phyloP scores from a whole-genome alignment of 1,140 invertebrate species.

The Radopholus similis region DNA sequence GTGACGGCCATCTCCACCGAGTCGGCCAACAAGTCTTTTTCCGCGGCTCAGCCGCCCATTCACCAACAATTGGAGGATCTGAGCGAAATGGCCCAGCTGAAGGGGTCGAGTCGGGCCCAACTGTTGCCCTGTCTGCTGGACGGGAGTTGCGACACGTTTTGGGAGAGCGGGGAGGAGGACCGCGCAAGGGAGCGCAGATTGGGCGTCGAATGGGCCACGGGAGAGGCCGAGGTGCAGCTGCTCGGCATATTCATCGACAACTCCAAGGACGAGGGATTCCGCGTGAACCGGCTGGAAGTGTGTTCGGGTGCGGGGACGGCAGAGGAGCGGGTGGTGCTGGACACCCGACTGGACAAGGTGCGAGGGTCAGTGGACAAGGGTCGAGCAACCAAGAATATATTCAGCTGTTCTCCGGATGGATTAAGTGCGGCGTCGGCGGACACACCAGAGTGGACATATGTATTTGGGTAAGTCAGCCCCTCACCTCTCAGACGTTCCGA shows the following conservation, averaged over 20 bases:
- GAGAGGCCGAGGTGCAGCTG: constrained; percentile 23
- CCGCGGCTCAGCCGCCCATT: neutral
- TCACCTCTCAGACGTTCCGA: constrained; percentile 66
- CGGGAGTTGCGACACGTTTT: constrained; percentile 93
- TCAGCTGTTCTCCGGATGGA: constrained; percentile 74
- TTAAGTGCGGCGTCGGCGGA: constrained; percentile 75
- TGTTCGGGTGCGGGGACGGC: neutral
- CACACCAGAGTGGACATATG: constrained; percentile 64
- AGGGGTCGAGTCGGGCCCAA: constrained; percentile 82
- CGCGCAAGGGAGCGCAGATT: constrained; percentile 78
- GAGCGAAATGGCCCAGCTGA: constrained; percentile 73
- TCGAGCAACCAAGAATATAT: constrained; percentile 62
- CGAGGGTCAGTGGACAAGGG: no score
- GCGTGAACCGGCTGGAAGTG: constrained; percentile 19
- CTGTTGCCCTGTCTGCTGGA: constrained; percentile 88
- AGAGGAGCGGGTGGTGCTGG: constrained; percentile 4
- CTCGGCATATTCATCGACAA: constrained; percentile 54
- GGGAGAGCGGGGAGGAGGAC: constrained; percentile 91
- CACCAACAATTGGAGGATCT: constrained; percentile 70
- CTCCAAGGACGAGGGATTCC: constrained; percentile 44
- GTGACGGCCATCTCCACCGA: constrained; percentile 1
- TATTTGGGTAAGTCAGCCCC: neutral
- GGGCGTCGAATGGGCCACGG: constrained; percentile 62
- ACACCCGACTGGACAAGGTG: constrained; percentile 13
- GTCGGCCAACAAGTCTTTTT: constrained; percentile 1